Conservation (phyloP, 2,888 invertebrate genomes). For the Ectemnius cavifrons region DNA sequence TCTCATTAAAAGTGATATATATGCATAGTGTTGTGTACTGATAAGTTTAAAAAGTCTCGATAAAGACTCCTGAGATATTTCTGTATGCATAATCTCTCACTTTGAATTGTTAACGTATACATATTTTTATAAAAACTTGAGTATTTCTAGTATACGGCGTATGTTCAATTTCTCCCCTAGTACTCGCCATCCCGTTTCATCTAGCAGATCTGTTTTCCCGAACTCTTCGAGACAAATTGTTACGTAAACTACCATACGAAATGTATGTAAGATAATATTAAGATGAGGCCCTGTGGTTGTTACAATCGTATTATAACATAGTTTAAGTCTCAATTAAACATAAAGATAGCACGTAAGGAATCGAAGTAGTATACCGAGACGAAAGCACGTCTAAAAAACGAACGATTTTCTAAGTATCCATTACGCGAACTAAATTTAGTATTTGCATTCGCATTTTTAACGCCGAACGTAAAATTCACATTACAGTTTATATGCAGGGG, state of each 20-base stretch:
- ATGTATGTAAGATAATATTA: too few relatives aligned
- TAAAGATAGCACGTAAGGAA: slow-evolving; percentile 28
- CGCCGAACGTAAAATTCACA: too few relatives aligned
- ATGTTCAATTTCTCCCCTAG: background rate
- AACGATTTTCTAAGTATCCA: slow-evolving; percentile 7
- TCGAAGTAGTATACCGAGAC: slow-evolving; percentile 36
- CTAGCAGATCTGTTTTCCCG: background rate
- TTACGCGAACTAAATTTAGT: slow-evolving; percentile 29
- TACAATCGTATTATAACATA: slow-evolving; percentile 14
- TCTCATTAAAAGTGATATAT: slow-evolving; percentile 18
- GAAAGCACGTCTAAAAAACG: too few relatives aligned
- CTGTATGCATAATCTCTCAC: slow-evolving; percentile 16
- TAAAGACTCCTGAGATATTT: slow-evolving; percentile 19
- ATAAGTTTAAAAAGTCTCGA: slow-evolving; percentile 22
- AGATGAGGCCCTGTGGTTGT: slow-evolving; percentile 1
- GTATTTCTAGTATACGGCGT: slow-evolving; percentile 13
- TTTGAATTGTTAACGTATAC: slow-evolving; percentile 17
- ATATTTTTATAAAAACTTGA: slow-evolving; percentile 18
- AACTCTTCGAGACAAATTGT: slow-evolving; percentile 6
- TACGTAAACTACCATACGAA: slow-evolving; percentile 10
- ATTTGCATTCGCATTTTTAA: slow-evolving; percentile 25
- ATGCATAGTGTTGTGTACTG: slow-evolving; percentile 2
- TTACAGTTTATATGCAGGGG: too few relatives aligned
- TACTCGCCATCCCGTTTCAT: slow-evolving; percentile 8
- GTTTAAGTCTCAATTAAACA: slow-evolving; percentile 22